Evolutionary conservation across 2,888 invertebrate genomes (phyloP).

Genomic region (Pecten maximus): DNA sequence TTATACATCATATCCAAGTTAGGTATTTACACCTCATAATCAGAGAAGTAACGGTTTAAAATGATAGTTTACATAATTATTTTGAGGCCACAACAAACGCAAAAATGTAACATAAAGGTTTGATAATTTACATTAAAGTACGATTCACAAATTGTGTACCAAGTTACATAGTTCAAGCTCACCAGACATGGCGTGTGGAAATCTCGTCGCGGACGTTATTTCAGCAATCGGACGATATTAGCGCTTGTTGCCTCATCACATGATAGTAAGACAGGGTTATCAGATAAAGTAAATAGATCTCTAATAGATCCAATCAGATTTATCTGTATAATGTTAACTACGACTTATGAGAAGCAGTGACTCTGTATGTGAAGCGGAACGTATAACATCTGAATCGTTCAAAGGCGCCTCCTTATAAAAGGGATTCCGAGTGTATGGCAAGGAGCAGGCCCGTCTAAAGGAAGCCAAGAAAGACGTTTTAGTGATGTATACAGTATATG

Average conservation of each 20-base stretch:
- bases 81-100: neutral
- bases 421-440: neutral
- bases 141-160: neutral
- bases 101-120: neutral
- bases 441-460: neutral
- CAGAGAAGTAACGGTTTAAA: neutral
- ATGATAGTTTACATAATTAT: neutral
- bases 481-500: too few relatives aligned
- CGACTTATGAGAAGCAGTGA: neutral
- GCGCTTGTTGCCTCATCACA: neutral
- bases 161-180: neutral
- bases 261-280: neutral
- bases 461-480: too few relatives aligned
- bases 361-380: neutral
- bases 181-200: neutral
- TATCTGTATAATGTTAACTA: neutral
- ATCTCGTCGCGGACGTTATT: neutral
- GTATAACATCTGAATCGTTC: neutral
- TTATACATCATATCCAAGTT: too few relatives aligned
- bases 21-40: neutral
- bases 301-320: neutral
- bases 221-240: slow-evolving; percentile 28
- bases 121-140: neutral
- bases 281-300: neutral
- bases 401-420: neutral